phyloP scores from a whole-genome alignment of 2,888 invertebrate genomes.

The Trichogramma evanescens region DNA sequence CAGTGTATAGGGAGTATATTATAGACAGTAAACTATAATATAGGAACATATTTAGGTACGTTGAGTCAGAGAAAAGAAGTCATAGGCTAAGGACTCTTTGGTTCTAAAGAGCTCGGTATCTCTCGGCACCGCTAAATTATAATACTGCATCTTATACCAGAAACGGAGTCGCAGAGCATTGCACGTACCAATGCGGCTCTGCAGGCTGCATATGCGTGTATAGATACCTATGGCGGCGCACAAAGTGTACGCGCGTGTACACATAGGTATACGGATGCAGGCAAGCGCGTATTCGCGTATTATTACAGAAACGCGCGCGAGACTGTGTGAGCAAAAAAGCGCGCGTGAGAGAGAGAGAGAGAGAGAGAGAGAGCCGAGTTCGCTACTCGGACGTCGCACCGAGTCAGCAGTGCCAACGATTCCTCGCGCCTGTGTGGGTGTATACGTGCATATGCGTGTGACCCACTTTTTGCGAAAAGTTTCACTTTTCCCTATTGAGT shows the following conservation, averaged over 20 bases:
- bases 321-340: not conserved
- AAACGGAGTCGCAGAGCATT: too few species aligned
- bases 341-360: not conserved
- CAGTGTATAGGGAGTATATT: too few species aligned
- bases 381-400: not conserved
- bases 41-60: too few species aligned
- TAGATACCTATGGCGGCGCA: too few species aligned
- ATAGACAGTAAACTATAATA: too few species aligned
- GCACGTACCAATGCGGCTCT: too few species aligned
- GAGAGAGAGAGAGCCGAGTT: not conserved
- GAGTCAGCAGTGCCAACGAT: not conserved
- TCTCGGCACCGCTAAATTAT: too few species aligned
- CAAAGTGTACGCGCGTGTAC: not conserved
- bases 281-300: not conserved
- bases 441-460: slow-evolving; percentile 44
- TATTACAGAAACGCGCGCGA: not conserved
- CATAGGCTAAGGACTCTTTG: too few species aligned
- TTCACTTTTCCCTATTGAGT: slow-evolving; percentile 44
- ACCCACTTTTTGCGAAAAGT: slow-evolving; percentile 46
- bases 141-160: too few species aligned
- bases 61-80: too few species aligned
- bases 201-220: too few species aligned
- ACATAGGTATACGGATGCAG: not conserved
- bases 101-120: too few species aligned
- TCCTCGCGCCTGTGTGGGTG: not conserved